Conservation (phyloP, 2,113 vertebrate species). For the Megaceryle torquata region DNA sequence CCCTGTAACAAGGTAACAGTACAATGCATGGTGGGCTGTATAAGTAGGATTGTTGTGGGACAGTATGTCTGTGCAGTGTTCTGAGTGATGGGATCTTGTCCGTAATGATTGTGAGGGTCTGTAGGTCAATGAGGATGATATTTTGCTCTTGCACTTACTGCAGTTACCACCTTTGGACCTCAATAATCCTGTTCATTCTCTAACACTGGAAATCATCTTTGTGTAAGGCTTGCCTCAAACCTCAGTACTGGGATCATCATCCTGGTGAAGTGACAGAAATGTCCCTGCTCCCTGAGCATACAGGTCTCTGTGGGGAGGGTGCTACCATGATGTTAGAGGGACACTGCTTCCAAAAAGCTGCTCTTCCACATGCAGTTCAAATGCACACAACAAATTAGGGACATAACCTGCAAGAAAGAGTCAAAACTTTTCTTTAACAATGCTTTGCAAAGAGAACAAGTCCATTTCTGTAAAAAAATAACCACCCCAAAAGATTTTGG, state of each 20-base stretch:
- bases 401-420: background rate
- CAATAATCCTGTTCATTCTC: background rate
- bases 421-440: background rate
- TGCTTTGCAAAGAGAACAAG: background rate
- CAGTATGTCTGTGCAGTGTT: background rate
- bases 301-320: background rate
- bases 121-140: rapidly evolving
- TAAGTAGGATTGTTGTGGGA: background rate
- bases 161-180: background rate
- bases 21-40: background rate
- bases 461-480: background rate
- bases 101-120: rapidly evolving
- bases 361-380: background rate
- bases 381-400: background rate
- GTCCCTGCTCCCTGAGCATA: background rate
- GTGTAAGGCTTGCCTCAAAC: background rate
- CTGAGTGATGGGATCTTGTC: background rate
- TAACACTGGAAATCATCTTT: rapidly evolving
- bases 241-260: background rate
- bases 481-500: background rate
- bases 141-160: background rate
- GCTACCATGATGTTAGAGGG: background rate
- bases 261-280: background rate
- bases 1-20: conserved; percentile 73
- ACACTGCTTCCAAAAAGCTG: background rate